Percentiles rank a stretch among this genome's conserved stretches.
Conservation (phyloP, 2,797 vertebrate genomes). For the Knipowitschia caucasica region DNA sequence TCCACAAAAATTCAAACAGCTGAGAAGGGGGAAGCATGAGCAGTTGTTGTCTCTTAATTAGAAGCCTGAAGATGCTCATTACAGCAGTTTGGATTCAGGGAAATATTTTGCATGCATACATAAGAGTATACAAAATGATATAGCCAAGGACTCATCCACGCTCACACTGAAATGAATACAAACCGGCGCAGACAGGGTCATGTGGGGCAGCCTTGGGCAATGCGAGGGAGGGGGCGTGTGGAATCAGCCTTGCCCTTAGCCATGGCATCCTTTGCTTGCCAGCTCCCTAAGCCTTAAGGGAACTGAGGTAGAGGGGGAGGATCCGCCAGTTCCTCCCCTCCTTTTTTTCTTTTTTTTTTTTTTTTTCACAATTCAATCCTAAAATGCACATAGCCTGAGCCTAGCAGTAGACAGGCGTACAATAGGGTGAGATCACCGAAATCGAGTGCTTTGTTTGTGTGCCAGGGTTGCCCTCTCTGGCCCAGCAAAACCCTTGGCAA, state of each 20-base stretch:
- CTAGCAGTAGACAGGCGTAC: slow-evolving; percentile 70
- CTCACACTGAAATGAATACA: slow-evolving; percentile 7
- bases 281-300: slow-evolving; percentile 63
- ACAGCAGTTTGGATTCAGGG: slow-evolving; percentile 28
- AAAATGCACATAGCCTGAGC: slow-evolving; percentile 47
- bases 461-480: slow-evolving; percentile 72
- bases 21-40: slow-evolving; percentile 33
- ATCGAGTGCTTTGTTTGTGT: slow-evolving; percentile 69
- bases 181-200: slow-evolving; percentile 48
- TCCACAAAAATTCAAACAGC: slow-evolving; percentile 51
- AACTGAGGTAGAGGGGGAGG: slow-evolving; percentile 55
- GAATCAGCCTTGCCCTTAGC: slow-evolving; percentile 74
- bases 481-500: slow-evolving; percentile 63
- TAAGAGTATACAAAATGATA: slow-evolving; percentile 28
- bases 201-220: slow-evolving; percentile 63
- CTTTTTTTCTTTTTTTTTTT: too few relatives aligned
- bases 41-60: slow-evolving; percentile 22
- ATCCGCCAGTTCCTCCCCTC: slow-evolving; percentile 38
- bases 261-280: slow-evolving; percentile 73
- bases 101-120: slow-evolving; percentile 35
- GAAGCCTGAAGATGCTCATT: slow-evolving; percentile 23
- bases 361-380: slow-evolving; percentile 42
- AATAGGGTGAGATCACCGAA: slow-evolving; percentile 71
- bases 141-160: slow-evolving; percentile 42
- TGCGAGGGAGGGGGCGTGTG: slow-evolving; percentile 47